These are phyloP conservation scores for Monopis laevigella DNA, from an alignment of 2,888 invertebrate genomes.

Conservation along the genomic window DNA sequence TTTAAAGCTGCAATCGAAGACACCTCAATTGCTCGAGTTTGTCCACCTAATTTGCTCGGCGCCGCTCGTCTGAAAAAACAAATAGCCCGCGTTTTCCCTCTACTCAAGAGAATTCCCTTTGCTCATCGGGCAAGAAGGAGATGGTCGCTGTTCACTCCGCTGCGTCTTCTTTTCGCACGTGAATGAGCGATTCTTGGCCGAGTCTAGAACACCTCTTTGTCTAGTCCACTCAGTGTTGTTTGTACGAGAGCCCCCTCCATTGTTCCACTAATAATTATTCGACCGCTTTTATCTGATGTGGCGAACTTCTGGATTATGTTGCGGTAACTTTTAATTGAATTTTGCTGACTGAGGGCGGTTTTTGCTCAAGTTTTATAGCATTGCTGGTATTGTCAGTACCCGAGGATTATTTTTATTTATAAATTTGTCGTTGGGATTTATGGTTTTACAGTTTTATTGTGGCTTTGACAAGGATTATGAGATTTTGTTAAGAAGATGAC, in stretches of 20 bases:
- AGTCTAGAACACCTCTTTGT: conserved; percentile 41
- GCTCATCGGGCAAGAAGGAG: neutral
- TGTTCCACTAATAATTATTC: conserved; percentile 59
- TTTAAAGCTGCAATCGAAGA: conserved; percentile 25
- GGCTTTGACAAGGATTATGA: too few relatives aligned
- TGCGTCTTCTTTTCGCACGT: conserved; percentile 23
- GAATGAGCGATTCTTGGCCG: conserved; percentile 55
- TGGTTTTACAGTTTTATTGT: too few relatives aligned
- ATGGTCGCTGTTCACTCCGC: neutral
- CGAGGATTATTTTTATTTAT: conserved; percentile 39
- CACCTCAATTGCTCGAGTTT: conserved; percentile 64
- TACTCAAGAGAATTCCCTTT: conserved; percentile 31
- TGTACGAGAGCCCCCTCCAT: conserved; percentile 39
- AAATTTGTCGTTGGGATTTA: too few relatives aligned
- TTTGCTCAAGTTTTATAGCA: conserved; percentile 33
- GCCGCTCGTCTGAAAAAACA: conserved; percentile 63
- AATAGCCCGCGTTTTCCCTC: conserved; percentile 57
- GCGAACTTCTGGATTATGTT: conserved; percentile 44
- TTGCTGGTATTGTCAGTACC: conserved; percentile 32
- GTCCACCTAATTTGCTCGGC: conserved; percentile 66
- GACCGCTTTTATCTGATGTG: conserved; percentile 47
- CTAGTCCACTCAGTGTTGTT: conserved; percentile 46
- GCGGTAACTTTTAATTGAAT: conserved; percentile 60
- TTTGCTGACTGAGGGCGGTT: conserved; percentile 48
- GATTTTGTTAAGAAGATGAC: too few relatives aligned